Evolutionary conservation across 1,140 invertebrate species (phyloP).

Genomic region (Cyphomyrmex costatus): DNA sequence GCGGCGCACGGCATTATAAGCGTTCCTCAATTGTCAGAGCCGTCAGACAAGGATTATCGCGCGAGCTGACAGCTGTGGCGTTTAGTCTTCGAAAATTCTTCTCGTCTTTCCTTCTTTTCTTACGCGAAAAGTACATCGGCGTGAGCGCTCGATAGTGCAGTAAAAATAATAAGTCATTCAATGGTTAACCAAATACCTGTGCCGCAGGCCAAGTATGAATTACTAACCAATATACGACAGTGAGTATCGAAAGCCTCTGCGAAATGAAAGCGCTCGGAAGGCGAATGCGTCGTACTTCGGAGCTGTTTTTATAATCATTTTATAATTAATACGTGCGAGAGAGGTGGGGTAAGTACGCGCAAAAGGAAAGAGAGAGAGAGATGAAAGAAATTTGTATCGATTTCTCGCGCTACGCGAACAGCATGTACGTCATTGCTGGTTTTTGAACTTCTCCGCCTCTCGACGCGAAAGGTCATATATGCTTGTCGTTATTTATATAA

Average conservation of each 20-base stretch:
- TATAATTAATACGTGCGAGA: not conserved
- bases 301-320: not conserved
- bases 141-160: not conserved
- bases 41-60: not conserved
- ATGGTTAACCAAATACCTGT: slow-evolving; percentile 81
- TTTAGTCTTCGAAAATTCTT: not conserved
- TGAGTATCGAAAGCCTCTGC: slow-evolving; percentile 64
- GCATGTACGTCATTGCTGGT: slow-evolving; percentile 30
- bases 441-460: slow-evolving; percentile 6
- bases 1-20: not conserved
- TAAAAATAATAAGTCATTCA: slow-evolving; percentile 67
- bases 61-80: not conserved
- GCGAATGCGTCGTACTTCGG: not conserved
- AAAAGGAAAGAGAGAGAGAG: too few relatives aligned
- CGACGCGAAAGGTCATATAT: slow-evolving; percentile 10
- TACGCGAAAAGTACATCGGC: not conserved
- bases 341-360: too few relatives aligned
- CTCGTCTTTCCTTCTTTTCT: not conserved
- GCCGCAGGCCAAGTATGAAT: slow-evolving; percentile 80
- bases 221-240: slow-evolving; percentile 77
- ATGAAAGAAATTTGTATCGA: slow-evolving; percentile 42
- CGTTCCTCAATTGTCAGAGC: too few relatives aligned
- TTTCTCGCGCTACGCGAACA: slow-evolving; percentile 18
- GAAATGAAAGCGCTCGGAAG: not conserved
- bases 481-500: not conserved